A percentile compares a stretch with the other conserved stretches of the same genome.
Evolutionary conservation across 2,113 vertebrate genomes (phyloP).

Genomic region (Sceloporus tristichus): DNA sequence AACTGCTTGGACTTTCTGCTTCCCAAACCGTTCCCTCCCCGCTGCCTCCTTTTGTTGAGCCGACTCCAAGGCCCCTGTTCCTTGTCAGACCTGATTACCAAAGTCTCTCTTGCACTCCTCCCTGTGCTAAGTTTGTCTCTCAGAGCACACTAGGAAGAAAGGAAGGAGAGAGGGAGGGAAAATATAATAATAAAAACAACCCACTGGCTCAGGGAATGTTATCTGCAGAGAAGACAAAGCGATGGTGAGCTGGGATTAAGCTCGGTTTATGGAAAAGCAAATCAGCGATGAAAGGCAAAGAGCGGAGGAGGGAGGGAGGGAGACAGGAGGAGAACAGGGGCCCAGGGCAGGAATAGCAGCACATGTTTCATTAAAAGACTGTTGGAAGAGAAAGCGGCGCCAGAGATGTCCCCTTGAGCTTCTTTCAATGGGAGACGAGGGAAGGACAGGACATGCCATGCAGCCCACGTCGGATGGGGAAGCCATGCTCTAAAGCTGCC

Average conservation of each 20-base stretch:
- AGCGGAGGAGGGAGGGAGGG: background rate
- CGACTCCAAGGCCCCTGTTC: background rate
- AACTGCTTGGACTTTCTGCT: no score
- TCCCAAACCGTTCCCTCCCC: no score
- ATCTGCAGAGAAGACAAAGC: background rate
- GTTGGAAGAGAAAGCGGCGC: background rate
- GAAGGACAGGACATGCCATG: background rate
- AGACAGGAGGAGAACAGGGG: no score
- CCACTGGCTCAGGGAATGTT: background rate
- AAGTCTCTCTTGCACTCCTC: background rate
- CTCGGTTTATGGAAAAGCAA: constrained; percentile 13
- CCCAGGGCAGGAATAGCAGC: background rate
- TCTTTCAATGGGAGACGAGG: background rate
- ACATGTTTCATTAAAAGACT: constrained; percentile 3
- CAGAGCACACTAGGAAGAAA: no score
- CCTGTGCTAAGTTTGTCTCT: background rate
- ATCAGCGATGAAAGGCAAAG: background rate
- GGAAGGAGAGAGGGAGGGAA: background rate
- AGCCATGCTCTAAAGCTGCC: background rate
- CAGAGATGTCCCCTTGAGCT: background rate
- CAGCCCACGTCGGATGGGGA: rapidly evolving
- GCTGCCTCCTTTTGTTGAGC: background rate
- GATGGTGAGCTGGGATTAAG: background rate
- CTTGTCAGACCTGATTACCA: background rate
- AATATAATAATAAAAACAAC: no score